Conservation (phyloP, 2,888 invertebrate genomes). For the Eupithecia abbreviata region DNA sequence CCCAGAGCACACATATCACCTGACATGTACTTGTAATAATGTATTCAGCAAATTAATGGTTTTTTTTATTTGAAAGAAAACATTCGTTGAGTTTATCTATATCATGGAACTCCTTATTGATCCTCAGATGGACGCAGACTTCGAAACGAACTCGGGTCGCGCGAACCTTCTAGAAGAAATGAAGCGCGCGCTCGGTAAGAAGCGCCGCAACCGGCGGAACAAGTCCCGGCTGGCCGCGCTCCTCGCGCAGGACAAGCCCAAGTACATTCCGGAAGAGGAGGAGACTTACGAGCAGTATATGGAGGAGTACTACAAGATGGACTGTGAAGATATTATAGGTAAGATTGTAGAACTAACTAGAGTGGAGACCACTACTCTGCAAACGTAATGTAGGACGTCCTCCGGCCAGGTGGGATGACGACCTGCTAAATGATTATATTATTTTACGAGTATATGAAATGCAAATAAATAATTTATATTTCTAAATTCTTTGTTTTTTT, state of each 20-base stretch:
- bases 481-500: too few species aligned
- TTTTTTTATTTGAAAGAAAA: too few species aligned
- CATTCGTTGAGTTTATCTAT: background rate
- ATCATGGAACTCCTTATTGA: background rate
- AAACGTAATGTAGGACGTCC: too few species aligned
- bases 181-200: constrained; percentile 82
- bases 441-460: too few species aligned
- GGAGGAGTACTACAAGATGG: constrained; percentile 97
- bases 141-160: constrained; percentile 83
- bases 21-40: too few species aligned
- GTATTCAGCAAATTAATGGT: too few species aligned
- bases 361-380: too few species aligned
- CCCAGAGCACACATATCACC: too few species aligned
- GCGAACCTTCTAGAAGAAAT: constrained; percentile 83
- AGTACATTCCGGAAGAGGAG: constrained; percentile 89
- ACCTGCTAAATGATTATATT: too few species aligned
- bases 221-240: constrained; percentile 91
- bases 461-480: too few species aligned
- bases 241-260: constrained; percentile 90
- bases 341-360: background rate
- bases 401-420: too few species aligned
- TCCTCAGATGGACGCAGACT: constrained; percentile 94
- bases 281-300: constrained; percentile 93
- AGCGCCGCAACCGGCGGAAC: constrained; percentile 83
- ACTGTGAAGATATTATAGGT: constrained; percentile 97